A percentile compares a stretch with the other conserved stretches of the same genome.
These are phyloP conservation scores for Ophion ellenae DNA, from an alignment of 2,888 invertebrate genomes.

Conservation along the genomic window DNA sequence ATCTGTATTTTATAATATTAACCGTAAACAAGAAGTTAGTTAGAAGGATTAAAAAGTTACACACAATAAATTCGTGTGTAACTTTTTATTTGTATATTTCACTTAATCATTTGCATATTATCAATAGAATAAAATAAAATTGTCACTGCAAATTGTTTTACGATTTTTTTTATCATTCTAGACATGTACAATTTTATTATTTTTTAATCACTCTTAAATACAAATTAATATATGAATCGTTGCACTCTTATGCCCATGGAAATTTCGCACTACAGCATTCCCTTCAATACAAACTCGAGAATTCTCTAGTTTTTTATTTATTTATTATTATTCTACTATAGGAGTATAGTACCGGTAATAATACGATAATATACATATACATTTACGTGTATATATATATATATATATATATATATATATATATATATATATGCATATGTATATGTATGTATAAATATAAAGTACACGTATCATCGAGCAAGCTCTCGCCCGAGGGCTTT, in stretches of 20 bases:
- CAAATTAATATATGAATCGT: background rate
- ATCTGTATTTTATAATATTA: too few species aligned
- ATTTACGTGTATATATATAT: too few species aligned
- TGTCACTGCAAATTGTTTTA: too few species aligned
- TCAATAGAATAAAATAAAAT: too few species aligned
- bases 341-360: constrained; percentile 58
- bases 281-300: constrained; percentile 16
- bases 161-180: too few species aligned
- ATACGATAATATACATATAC: constrained; percentile 12
- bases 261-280: constrained; percentile 45
- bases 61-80: too few species aligned
- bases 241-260: constrained; percentile 40
- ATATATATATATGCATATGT: constrained; percentile 1
- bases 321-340: constrained; percentile 56
- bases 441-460: constrained; percentile 27
- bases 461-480: constrained; percentile 62
- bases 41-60: too few species aligned
- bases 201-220: background rate
- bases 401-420: too few species aligned
- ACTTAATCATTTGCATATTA: too few species aligned
- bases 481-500: constrained; percentile 57
- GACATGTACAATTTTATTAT: too few species aligned
- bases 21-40: too few species aligned
- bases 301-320: constrained; percentile 38
- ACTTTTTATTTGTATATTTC: too few species aligned